Base-by-base conservation (phyloP, 2,113 vertebrate genomes). In the Seriola quinqueradiata region DNA sequence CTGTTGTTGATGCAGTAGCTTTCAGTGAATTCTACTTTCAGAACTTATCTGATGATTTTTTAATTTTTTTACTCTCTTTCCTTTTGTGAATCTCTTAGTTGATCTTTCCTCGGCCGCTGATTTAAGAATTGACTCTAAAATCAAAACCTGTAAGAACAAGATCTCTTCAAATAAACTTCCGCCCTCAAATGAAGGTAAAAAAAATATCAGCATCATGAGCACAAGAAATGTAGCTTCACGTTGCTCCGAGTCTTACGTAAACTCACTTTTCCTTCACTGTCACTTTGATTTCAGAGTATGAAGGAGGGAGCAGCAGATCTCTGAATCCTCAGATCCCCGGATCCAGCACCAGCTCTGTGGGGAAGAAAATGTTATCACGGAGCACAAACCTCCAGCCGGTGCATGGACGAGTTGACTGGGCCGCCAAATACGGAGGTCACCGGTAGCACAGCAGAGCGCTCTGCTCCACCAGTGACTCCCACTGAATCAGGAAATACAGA, bases 341-440 rank as follows among this genome's bases (percentile, higher is more conserved):
- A 70, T 68, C 93, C 21, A 74, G 91, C 68, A 95, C 93, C 61
- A 94, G 72, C 60, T 69, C 93, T 52, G 46, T 91, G 52, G 69
- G 84, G 54, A 96, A 93, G 85, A 90, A 40, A 54, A n/a, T 90
- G 1, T 77, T 95, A 83, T 84, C 82, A 61, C 94, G 80, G 0
- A 82, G 93, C 46, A 86, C 94, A 77, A 83, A 93, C 5, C 55
- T 94, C 25, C 93, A 95, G 72, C 93, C 95, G 0, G 92, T 97
- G 8, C 96, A 96, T 1, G 96, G 97, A 80, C 95, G 96, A 87
- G 96, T 96, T 19, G 97, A 98, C 92, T 98, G 96, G 97, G 83
- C 91, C 23, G 95, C 96, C 86, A 98, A 98, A 91, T 98, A 98
- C 0, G 96, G 96, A 84, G 93, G 96, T 64, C 94, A 96, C 84